phyloP scores from a whole-genome alignment of 92 coral and sea anemone genomes.

The Anthopleura xanthogrammica region DNA sequence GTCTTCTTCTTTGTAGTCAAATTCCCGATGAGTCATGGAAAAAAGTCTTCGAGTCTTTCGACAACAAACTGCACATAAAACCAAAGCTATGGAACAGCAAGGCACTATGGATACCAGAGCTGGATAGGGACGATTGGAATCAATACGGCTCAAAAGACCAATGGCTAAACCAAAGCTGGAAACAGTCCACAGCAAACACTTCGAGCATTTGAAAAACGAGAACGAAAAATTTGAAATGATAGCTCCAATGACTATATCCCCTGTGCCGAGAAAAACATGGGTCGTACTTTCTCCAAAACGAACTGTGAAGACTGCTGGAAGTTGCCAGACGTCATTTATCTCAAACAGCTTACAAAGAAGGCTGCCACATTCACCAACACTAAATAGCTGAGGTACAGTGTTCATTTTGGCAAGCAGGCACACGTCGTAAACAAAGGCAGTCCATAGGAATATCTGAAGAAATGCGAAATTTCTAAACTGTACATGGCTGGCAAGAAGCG shows the following conservation, averaged over 20 bases:
- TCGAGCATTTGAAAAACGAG: slow-evolving; percentile 86
- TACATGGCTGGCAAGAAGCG: slow-evolving; percentile 84
- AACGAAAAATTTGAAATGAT: slow-evolving; percentile 86
- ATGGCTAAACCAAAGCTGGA: slow-evolving; percentile 84
- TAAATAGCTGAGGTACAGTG: slow-evolving; percentile 70
- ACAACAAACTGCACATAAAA: slow-evolving; percentile 77
- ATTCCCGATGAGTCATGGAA: slow-evolving; percentile 58
- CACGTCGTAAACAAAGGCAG: slow-evolving; percentile 91
- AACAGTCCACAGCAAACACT: slow-evolving; percentile 76
- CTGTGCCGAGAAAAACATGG: slow-evolving; percentile 93
- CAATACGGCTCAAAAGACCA: slow-evolving; percentile 79
- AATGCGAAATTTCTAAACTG: slow-evolving; percentile 93
- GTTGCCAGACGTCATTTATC: slow-evolving; percentile 91
- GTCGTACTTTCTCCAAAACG: slow-evolving; percentile 82
- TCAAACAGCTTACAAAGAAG: slow-evolving; percentile 85
- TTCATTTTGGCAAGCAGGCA: slow-evolving; percentile 78
- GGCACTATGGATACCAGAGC: slow-evolving; percentile 94
- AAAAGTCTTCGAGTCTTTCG: slow-evolving; percentile 83
- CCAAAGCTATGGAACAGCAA: slow-evolving; percentile 71
- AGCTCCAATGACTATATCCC: slow-evolving; percentile 91
- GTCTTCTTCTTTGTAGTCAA: slow-evolving; percentile 30
- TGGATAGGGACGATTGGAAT: slow-evolving; percentile 83
- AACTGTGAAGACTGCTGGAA: slow-evolving; percentile 91
- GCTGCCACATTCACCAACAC: slow-evolving; percentile 81
- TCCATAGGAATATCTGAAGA: slow-evolving; percentile 94